These are phyloP conservation scores for Acropternis orthonyx DNA, from an alignment of 2,797 vertebrate genomes.

Conservation along the genomic window DNA sequence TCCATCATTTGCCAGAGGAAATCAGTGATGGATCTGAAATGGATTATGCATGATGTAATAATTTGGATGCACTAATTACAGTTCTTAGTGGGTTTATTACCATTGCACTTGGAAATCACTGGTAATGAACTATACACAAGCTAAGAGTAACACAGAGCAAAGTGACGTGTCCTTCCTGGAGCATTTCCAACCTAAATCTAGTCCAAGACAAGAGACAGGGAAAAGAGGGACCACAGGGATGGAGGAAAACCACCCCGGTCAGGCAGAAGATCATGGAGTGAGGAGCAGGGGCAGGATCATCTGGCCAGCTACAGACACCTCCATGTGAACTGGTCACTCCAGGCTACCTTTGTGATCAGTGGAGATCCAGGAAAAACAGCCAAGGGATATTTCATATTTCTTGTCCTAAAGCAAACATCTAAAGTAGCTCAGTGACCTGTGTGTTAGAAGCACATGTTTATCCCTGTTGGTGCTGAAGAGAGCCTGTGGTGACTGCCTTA, in stretches of 20 bases:
- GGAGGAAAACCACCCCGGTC: neutral
- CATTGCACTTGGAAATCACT: neutral
- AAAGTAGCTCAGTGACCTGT: neutral
- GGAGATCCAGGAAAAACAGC: neutral
- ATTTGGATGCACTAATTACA: neutral
- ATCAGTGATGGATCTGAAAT: neutral
- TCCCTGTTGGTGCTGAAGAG: neutral
- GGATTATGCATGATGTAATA: neutral
- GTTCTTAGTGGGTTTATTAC: neutral
- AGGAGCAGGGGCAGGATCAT: neutral
- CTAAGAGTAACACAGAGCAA: neutral
- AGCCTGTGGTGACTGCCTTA: neutral
- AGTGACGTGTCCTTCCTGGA: fast-evolving
- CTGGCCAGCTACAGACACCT: neutral
- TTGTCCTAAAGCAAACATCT: neutral
- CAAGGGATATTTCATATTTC: neutral
- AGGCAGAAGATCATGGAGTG: neutral
- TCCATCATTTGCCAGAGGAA: neutral
- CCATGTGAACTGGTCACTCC: neutral
- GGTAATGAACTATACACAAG: neutral
- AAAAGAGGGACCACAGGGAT: neutral
- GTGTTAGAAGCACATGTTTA: neutral
- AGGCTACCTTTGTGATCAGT: neutral
- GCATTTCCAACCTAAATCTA: neutral
- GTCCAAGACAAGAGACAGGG: neutral